Evolutionary conservation across 2,113 vertebrate genomes (phyloP), one percentile per base, ranked within the genome.

Genomic region (Emydura subglobosa): DNA sequence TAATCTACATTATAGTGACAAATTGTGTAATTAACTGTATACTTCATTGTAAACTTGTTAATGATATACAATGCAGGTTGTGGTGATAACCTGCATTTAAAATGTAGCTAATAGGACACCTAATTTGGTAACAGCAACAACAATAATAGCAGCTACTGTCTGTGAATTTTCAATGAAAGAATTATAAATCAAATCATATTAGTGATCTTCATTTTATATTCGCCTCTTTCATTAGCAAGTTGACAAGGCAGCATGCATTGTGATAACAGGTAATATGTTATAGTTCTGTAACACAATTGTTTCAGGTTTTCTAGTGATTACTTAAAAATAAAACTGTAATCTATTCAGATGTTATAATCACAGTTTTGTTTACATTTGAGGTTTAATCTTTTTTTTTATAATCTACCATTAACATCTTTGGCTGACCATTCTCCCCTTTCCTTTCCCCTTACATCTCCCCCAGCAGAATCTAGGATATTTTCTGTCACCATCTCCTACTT

Each of bases 181-280:
- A 92, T 94, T 96, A 72, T 17, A 95, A 89, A 93, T 94, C 53
- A 96, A 86, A 93, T 96, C 76, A 50, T 96, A 94, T 91, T 87
- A 94, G 47, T 78, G 42, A 53, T 93, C 91, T 95, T 88, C 78
- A 83, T 95, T 94, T 96, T 95, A 78, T 90, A 83, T 89, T 90
- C 87, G 49, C 82, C 74, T 91, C 50, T 95, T 95, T 92, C 74
- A 94, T 97, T 93, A 96, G 25, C 85, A 89, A 91, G 79, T 86
- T 90, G 81, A 79, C 90, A 91, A 74, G 80, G 80, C 85, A 83
- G 83, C 72, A 19, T 22, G 14, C 13, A 50, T 83, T 83, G 57
- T 78, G 87, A 93, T 90, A 94, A 85, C 82, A 86, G 25, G 24
- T 91, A 94, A 93, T 92, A 88, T 2, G 3, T 89, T 94, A 80